Base-by-base conservation (phyloP, 2,797 vertebrate genomes). In the Antennarius maculatus region DNA sequence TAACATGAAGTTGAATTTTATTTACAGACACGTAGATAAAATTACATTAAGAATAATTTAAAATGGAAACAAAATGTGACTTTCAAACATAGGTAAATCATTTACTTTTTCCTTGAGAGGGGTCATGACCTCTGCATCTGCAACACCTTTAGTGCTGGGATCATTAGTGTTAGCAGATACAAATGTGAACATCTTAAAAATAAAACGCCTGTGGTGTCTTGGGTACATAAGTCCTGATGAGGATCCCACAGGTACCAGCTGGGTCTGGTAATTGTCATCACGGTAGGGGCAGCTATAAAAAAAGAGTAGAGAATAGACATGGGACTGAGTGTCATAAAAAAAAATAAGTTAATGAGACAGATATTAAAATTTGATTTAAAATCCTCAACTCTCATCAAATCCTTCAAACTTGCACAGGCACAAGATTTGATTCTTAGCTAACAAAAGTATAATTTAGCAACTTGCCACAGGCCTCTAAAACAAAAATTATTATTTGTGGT, bases 161-260 rank as follows among this genome's bases (percentile, higher is more conserved):
- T 52, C 9, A 7, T 16, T 1, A n/a, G 0, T 10, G 9, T 16
- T 1, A n/a, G 0, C 0, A n/a, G 71, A 48, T 17, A 93, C 83
- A 85, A 94, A 94, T 0, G 86, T 87, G 71, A 94, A 92, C 92
- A 93, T 93, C 85, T 89, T 90, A 29, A 93, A 80, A 74, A 83
- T 5, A 42, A 93, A 93, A 13, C 77, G 67, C 17, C 53, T 90
- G 84, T 88, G 57, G 67, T 93, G 92, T 31, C 29, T 63, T 39
- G 91, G 89, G 51, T 31, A 84, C 4, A 9, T 0, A 4, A 93
- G 29, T 12, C 65, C 75, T 29, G 82, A 60, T 29, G 85, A 81
- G 1, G 10, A 1, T 66, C 11, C 66, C 56, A 91, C 76, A 46
- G 10, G 60, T 17, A 91, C 10, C 28, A 87, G 37, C 1, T 1